Evolutionary conservation across 2,113 vertebrate species (phyloP).

Genomic region (Chroicocephalus ridibundus): DNA sequence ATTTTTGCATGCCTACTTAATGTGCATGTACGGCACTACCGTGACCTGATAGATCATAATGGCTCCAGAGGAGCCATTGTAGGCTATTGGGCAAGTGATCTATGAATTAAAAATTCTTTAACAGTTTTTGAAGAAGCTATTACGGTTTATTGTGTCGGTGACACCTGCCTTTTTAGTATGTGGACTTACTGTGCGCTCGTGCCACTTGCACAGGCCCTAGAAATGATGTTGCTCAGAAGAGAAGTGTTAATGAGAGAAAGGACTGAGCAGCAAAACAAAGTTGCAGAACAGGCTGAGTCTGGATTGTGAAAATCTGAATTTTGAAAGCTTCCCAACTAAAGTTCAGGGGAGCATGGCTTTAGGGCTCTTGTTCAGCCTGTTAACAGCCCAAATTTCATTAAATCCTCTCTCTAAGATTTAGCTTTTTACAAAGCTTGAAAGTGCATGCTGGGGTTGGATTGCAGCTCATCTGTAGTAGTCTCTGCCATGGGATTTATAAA

Average conservation of each 20-base stretch:
- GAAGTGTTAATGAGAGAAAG: not conserved
- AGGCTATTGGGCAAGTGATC: conserved; percentile 62
- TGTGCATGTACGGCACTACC: conserved; percentile 50
- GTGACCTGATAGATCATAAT: conserved; percentile 57
- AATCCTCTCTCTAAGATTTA: not conserved
- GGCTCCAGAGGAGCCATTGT: conserved; percentile 71
- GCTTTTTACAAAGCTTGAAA: conserved; percentile 3
- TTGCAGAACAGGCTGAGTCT: not conserved
- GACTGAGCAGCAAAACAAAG: not conserved
- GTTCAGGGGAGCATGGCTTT: not conserved
- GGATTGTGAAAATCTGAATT: not conserved
- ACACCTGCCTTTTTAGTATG: conserved; percentile 52
- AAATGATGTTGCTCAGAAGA: not conserved
- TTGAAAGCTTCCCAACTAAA: not conserved
- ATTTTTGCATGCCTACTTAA: conserved; percentile 64
- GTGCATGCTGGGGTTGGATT: not conserved
- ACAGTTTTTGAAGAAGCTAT: conserved; percentile 50
- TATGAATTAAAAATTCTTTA: conserved; percentile 71
- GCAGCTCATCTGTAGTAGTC: conserved; percentile 7
- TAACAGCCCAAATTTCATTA: conserved; percentile 5
- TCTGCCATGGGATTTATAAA: conserved; percentile 31
- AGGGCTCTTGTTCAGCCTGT: not conserved
- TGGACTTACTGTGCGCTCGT: not conserved
- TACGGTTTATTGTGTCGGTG: conserved; percentile 36
- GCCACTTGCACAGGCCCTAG: not conserved